Evolutionary conservation across 2,797 vertebrate genomes (phyloP).

Genomic region (Hoplostethus mediterraneus): DNA sequence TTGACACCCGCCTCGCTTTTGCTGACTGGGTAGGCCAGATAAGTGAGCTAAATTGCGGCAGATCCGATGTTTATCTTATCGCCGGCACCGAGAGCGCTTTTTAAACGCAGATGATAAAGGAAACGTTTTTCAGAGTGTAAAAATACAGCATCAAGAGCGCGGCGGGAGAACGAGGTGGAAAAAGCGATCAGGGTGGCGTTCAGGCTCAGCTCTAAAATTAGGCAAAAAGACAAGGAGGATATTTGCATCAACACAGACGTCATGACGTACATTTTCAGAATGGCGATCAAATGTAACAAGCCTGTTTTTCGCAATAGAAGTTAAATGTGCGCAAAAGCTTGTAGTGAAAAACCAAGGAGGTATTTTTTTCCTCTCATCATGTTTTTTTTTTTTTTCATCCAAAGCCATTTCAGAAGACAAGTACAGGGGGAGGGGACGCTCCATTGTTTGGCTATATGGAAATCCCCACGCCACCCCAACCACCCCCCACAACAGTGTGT

Average conservation of each 20-base stretch:
- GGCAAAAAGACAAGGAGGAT: constrained; percentile 56
- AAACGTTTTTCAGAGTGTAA: constrained; percentile 62
- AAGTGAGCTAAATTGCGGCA: constrained; percentile 86
- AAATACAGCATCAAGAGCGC: constrained; percentile 68
- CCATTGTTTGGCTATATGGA: constrained; percentile 82
- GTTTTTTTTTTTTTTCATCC: constrained; percentile 32
- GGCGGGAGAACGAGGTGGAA: constrained; percentile 75
- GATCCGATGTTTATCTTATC: constrained; percentile 89
- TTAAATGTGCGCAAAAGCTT: not conserved
- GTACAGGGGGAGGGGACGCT: constrained; percentile 72
- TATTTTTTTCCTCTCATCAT: not conserved
- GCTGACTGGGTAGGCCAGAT: constrained; percentile 86
- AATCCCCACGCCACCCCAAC: constrained; percentile 41
- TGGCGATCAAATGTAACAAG: not conserved
- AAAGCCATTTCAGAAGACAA: constrained; percentile 74
- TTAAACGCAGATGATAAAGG: constrained; percentile 79
- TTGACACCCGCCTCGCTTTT: constrained; percentile 84
- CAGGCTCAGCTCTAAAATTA: constrained; percentile 76
- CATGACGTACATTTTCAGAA: constrained; percentile 1
- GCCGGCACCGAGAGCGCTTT: constrained; percentile 72
- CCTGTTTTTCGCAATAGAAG: constrained; percentile 4
- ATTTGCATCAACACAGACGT: constrained; percentile 21
- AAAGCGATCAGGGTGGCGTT: constrained; percentile 73
- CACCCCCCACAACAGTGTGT: constrained; percentile 64
- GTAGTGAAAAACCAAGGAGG: constrained; percentile 26